Evolutionary conservation across 2,888 invertebrate species (phyloP), one percentile per base, ranked within the genome.

Genomic region (Geotrupes spiniger): DNA sequence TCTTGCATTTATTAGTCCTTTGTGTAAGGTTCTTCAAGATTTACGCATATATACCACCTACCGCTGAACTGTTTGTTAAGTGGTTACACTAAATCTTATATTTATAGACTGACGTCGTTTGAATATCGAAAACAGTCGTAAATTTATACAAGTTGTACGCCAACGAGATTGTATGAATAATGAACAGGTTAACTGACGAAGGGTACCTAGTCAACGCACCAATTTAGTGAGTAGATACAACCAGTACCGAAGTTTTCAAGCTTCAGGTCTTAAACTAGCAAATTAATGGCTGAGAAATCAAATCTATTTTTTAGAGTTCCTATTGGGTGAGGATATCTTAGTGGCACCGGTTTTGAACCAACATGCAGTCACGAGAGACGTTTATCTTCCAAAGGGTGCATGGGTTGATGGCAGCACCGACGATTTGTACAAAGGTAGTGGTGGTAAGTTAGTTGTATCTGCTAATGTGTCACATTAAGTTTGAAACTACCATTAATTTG

Each of bases 161-260:
- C 0, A 77, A 80, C 1, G 73, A 78, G 28, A 83, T 91, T 46
- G 74, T 80, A 55, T 70, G 75, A 2, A 81, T 82, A 0, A 86
- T 87, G 78, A 63, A 79, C 40, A 71, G 76, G 3, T 77, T 84
- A 0, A 78, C 82, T 0, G 56, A 61, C 1, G 74, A 78, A 1
- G 89, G 89, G 8, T 76, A 78, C 1, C 91, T 89, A 0, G 81
- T 90, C 8, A 89, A 89, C 71, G 77, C 85, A 2, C 92, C 92
- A 0, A 77, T 92, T 27, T 93, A 92, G 92, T 92, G 91, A 91
- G 65, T 85, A 0, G 12, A 53, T 36, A 53, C 51, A 6, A 37
- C 33, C 12, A 53, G 47, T 27, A 0, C 42, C 4, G 39, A 47
- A 4, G 55, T 52, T 17, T 40, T 46, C 31, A 45, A 42, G 50